Evolutionary conservation across 2,113 vertebrate species (phyloP), one percentile per base, ranked within the genome.

Genomic region (Bombycilla garrulus): DNA sequence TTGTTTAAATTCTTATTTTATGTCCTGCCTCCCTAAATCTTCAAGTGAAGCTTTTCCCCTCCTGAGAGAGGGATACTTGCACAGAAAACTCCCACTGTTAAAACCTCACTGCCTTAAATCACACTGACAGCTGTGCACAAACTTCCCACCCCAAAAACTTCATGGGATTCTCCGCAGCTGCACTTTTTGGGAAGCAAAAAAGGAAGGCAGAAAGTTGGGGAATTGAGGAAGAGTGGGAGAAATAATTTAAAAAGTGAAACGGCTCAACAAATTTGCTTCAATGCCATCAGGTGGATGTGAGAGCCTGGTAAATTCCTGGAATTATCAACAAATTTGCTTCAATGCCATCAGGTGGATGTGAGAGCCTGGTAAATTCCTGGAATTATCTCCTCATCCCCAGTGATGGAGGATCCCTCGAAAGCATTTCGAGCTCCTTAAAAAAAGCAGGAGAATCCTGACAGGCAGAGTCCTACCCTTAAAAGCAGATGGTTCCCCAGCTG

Each of bases 401-500:
- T 18, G 80, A 54, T 4, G 78, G 58, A 62, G 38, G n/a, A 53
- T 86, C 42, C 17, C 45, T 25, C 3, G 44, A 44, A 73, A 93
- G 56, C 60, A 48, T 29, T 28, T 24, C 10, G 18, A 90, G 26
- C 42, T 56, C 81, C 78, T 70, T 13, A 15, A 64, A n/a, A 64
- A n/a, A 53, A 62, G 81, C 81, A 31, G 86, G 54, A 71, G 73
- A 42, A 47, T 10, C 19, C 10, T 4, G 38, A 77, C 76, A 3
- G 1, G 74, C 1, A 70, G 13, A 88, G 85, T 2, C 12, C 61
- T 15, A 10, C 56, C 50, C 91, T 83, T n/a, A 20, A 74, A 92
- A 70, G 19, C 90, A 96, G 94, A 91, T 53, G 86, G 88, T 45
- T 66, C 15, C 21, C 6, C 80, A 93, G 90, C 93, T 89, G 88